Percentiles rank a stretch among this genome's conserved stretches.
Evolutionary conservation across 2,113 vertebrate genomes (phyloP).

Genomic region (Bubalus kerabau): DNA sequence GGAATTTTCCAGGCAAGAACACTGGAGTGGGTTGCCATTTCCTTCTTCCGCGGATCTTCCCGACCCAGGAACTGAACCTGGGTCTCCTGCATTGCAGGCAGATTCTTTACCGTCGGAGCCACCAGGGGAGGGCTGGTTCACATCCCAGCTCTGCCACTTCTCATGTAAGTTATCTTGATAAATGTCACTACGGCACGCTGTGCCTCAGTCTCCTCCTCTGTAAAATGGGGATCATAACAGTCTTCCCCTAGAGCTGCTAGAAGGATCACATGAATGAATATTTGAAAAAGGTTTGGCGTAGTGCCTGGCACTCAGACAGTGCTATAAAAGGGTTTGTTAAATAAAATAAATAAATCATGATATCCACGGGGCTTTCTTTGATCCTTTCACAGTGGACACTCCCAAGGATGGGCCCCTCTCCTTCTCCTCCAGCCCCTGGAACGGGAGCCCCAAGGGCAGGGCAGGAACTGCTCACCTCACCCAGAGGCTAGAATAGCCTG

Average conservation of each 20-base stretch:
- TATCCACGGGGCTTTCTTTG: neutral
- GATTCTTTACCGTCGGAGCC: neutral
- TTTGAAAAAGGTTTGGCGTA: neutral
- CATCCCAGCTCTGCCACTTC: neutral
- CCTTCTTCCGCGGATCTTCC: neutral
- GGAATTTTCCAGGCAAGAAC: neutral
- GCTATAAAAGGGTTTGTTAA: neutral
- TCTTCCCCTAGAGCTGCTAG: neutral
- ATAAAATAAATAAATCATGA: neutral
- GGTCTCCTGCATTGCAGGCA: neutral
- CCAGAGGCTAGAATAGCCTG: neutral
- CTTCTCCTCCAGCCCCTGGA: neutral
- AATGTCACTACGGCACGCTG: neutral
- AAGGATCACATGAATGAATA: neutral
- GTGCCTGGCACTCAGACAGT: neutral
- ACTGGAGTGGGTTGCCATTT: neutral
- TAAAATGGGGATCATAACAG: neutral
- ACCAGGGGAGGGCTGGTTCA: neutral
- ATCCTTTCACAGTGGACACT: neutral
- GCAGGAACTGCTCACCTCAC: neutral
- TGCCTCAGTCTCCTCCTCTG: constrained; percentile 16
- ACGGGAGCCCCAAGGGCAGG: neutral
- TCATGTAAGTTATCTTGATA: neutral
- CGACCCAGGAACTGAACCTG: neutral
- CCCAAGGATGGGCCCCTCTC: neutral